Conservation (phyloP, 2,113 vertebrate genomes). For the Castor canadensis region DNA sequence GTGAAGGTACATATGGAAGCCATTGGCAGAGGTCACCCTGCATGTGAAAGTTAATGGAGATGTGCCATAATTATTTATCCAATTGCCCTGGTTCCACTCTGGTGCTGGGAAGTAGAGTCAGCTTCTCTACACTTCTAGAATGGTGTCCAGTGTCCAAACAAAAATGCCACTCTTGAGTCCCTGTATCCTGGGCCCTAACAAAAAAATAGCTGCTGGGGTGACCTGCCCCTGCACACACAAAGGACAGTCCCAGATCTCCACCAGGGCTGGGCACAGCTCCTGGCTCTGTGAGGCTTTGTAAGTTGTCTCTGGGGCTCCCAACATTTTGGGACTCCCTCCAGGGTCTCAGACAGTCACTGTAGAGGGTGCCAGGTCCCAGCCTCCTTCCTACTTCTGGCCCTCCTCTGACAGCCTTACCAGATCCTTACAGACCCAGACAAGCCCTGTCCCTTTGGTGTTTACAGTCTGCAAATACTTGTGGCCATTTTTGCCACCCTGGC, state of each 20-base stretch:
- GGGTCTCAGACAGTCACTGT: neutral
- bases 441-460: conserved; percentile 46
- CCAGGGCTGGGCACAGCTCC: neutral
- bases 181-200: neutral
- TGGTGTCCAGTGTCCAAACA: neutral
- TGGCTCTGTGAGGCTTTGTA: neutral
- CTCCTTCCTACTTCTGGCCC: neutral
- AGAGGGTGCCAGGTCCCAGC: neutral
- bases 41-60: neutral
- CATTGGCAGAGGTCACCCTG: neutral
- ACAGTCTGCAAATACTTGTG: conserved; percentile 48
- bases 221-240: neutral
- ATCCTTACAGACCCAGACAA: conserved; percentile 48
- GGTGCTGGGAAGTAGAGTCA: neutral
- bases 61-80: neutral
- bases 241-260: neutral
- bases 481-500: neutral
- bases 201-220: neutral
- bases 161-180: neutral
- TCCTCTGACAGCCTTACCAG: neutral
- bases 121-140: neutral
- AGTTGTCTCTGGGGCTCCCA: neutral
- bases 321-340: neutral
- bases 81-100: neutral
- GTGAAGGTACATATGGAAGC: neutral